Percentiles rank a stretch among this genome's conserved stretches.
Evolutionary conservation across 2,113 vertebrate genomes (phyloP).

Genomic region (Cyprinus carpio): DNA sequence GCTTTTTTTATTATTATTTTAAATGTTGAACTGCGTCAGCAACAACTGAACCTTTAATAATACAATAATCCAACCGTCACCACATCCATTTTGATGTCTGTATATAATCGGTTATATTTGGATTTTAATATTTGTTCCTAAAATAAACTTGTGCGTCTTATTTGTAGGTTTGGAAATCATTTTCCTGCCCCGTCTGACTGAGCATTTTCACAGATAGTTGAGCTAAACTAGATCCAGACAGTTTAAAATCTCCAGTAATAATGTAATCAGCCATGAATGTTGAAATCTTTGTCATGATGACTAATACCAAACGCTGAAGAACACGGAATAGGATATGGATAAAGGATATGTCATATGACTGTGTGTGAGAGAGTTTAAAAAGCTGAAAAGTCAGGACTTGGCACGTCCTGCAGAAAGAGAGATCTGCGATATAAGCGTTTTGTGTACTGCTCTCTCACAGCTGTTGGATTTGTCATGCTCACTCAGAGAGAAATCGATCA

Average conservation of each 20-base stretch:
- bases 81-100: background rate
- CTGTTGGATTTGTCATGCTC: conserved; percentile 40
- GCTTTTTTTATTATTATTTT: background rate
- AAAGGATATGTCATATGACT: conserved; percentile 11
- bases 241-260: background rate
- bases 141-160: background rate
- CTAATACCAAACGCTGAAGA: conserved; percentile 17
- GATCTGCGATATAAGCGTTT: conserved; percentile 34
- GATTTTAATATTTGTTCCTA: background rate
- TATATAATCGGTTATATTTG: background rate
- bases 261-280: conserved; percentile 2
- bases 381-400: conserved; percentile 13
- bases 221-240: conserved; percentile 18
- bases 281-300: conserved; percentile 1
- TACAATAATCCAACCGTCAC: background rate
- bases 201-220: conserved; percentile 16
- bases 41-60: background rate
- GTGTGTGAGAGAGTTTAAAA: background rate
- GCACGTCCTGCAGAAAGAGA: conserved; percentile 18
- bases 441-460: conserved; percentile 18
- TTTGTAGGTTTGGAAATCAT: background rate
- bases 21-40: background rate
- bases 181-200: background rate
- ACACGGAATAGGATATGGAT: conserved; percentile 21
- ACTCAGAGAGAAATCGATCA: conserved; percentile 6